Conservation (phyloP, 2,113 vertebrate species). For the Struthio camelus region DNA sequence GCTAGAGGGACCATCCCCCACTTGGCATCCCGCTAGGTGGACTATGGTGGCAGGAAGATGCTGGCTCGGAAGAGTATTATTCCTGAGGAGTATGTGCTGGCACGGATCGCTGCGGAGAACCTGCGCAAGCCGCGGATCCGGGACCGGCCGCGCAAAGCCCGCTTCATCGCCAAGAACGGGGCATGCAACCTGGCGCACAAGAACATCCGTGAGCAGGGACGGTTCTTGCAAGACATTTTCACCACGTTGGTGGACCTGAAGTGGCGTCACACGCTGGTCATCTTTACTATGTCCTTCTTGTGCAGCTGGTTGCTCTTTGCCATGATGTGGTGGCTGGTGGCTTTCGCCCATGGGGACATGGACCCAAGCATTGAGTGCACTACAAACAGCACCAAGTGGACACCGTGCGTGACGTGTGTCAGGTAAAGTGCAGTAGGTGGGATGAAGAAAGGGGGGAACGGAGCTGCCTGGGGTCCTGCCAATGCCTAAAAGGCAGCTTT, state of each 20-base stretch:
- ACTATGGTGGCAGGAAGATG: conserved; percentile 82
- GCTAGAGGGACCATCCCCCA: background rate
- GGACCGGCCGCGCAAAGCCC: conserved; percentile 90
- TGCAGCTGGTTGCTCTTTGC: conserved; percentile 98
- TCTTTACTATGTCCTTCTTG: conserved; percentile 98
- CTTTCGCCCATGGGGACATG: conserved; percentile 95
- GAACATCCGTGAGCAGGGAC: conserved; percentile 97
- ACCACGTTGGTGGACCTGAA: conserved; percentile 98
- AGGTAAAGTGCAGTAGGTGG: conserved; percentile 75
- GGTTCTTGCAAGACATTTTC: conserved; percentile 98
- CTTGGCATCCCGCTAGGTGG: background rate
- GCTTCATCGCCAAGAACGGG: conserved; percentile 98
- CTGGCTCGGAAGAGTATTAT: conserved; percentile 97
- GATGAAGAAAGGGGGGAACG: background rate
- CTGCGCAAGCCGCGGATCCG: conserved; percentile 92
- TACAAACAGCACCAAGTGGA: conserved; percentile 56
- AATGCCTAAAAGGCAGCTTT: background rate
- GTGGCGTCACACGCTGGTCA: conserved; percentile 97
- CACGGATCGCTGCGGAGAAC: conserved; percentile 88
- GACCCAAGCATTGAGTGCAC: conserved; percentile 73
- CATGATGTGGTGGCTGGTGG: conserved; percentile 98
- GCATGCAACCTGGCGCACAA: conserved; percentile 97
- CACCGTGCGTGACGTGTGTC: conserved; percentile 88
- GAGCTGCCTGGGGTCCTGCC: background rate
- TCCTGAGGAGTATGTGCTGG: conserved; percentile 94